These are phyloP conservation scores for Helogale parvula DNA, from an alignment of 2,113 vertebrate species.

Conservation along the genomic window DNA sequence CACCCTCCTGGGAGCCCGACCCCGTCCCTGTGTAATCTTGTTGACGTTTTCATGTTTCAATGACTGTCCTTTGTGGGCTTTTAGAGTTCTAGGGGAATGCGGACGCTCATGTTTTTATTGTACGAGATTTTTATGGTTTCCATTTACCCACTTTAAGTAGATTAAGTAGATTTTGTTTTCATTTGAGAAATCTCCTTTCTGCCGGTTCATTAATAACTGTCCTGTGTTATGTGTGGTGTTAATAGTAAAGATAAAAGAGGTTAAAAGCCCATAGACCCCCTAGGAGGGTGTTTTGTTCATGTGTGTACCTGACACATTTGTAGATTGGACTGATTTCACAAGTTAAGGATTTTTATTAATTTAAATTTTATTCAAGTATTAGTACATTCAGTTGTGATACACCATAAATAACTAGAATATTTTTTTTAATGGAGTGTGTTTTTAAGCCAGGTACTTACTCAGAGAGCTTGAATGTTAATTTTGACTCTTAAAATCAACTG, in stretches of 20 bases:
- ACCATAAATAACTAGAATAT: background rate
- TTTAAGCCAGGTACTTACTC: background rate
- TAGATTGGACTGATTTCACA: background rate
- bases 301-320: background rate
- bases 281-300: background rate
- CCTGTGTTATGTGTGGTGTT: background rate
- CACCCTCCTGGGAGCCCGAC: background rate
- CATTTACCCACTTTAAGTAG: background rate
- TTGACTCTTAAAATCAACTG: background rate
- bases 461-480: slow-evolving; percentile 16
- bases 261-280: background rate
- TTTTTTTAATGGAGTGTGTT: background rate
- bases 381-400: background rate
- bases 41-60: background rate
- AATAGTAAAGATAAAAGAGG: background rate
- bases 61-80: background rate
- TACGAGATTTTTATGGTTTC: background rate
- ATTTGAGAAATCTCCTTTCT: background rate
- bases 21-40: background rate
- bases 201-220: background rate
- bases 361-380: background rate
- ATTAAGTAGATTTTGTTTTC: background rate
- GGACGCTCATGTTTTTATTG: background rate
- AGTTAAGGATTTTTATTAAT: background rate
- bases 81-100: background rate